Evolutionary conservation across 2,888 invertebrate species (phyloP), one percentile per base, ranked within the genome.

Genomic region (Kuschelorhynchus macadamiae): DNA sequence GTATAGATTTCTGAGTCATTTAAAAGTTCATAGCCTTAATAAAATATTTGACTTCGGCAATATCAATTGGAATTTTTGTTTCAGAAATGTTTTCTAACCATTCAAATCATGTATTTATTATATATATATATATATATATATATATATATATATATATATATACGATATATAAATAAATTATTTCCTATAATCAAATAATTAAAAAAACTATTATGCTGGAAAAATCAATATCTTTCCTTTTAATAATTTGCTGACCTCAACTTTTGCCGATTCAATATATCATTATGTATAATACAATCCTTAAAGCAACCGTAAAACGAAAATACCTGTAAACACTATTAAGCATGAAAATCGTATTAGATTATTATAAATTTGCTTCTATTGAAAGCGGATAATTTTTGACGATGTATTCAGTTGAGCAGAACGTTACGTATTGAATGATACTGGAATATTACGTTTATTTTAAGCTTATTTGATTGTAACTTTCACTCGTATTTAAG

Each of bases 401-500:
- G 14, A 42, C 4, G 11, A n/a, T 39, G n/a, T 5, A 39, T 42
- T 42, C 42, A 42, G 9, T 16, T 42, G 42, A 42, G 14, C 42
- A 42, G 42, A 42, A 42, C 17, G 17, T 12, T 42, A 42, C n/a
- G 8, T 42, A 16, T 16, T 42, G 16, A 12, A 42, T 42, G 42
- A 11, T 42, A 42, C 42, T 9, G 9, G 42, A 42, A 42, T 14
- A 16, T 42, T 44, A 52, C 33, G 30, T 25, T 52, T 52, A 0
- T 52, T 32, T 52, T 52, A 32, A 32, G 14, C 12, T 1, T 17
- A 32, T 17, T 33, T 33, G n/a, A 20, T 21, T 20, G 41, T 39
- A 55, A 33, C 55, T 55, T 55, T 55, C 55, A 55, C 55, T 41
- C 41, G 41, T 39, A 52, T 55, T 55, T 55, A 17, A 17, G 18